A percentile compares a stretch with the other conserved stretches of the same genome.
Evolutionary conservation across 2,888 invertebrate genomes (phyloP).

Genomic region (Trissolcus brochymenae): DNA sequence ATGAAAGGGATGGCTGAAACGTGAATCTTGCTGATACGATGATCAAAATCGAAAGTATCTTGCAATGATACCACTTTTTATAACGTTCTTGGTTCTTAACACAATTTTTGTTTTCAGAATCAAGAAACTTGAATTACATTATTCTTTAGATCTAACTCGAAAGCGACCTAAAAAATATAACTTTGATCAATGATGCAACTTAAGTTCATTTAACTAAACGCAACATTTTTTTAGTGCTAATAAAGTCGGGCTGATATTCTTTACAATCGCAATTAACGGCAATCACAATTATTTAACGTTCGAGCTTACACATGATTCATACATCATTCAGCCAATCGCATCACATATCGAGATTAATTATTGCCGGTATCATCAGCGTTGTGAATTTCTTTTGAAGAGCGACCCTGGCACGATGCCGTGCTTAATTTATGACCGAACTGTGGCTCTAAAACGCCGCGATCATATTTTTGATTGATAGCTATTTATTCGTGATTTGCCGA

Average conservation of each 20-base stretch:
- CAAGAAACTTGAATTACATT: not conserved
- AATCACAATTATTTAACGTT: constrained; percentile 50
- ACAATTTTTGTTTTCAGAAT: too few species aligned
- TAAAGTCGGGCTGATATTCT: too few species aligned
- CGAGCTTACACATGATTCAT: constrained; percentile 40
- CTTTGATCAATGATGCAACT: too few species aligned
- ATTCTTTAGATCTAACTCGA: too few species aligned
- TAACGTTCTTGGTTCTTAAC: not conserved
- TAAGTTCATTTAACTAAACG: too few species aligned
- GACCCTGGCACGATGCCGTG: constrained; percentile 49
- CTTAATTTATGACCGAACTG: constrained; percentile 58
- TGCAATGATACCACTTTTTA: too few species aligned
- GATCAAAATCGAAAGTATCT: too few species aligned
- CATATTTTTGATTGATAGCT: constrained; percentile 65
- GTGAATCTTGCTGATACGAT: constrained; percentile 1
- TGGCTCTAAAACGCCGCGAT: constrained; percentile 59
- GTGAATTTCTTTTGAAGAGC: constrained; percentile 52
- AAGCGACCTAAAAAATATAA: too few species aligned
- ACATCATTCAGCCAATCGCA: constrained; percentile 43
- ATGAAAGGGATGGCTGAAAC: constrained; percentile 41
- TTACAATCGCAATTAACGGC: constrained; percentile 54
- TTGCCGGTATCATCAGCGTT: constrained; percentile 52
- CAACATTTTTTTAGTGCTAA: too few species aligned
- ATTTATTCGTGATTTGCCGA: constrained; percentile 62
- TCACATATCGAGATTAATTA: constrained; percentile 58